A percentile compares a stretch with the other conserved stretches of the same genome.
phyloP scores from a whole-genome alignment of 2,888 invertebrate species.

The Ophraella communa region DNA sequence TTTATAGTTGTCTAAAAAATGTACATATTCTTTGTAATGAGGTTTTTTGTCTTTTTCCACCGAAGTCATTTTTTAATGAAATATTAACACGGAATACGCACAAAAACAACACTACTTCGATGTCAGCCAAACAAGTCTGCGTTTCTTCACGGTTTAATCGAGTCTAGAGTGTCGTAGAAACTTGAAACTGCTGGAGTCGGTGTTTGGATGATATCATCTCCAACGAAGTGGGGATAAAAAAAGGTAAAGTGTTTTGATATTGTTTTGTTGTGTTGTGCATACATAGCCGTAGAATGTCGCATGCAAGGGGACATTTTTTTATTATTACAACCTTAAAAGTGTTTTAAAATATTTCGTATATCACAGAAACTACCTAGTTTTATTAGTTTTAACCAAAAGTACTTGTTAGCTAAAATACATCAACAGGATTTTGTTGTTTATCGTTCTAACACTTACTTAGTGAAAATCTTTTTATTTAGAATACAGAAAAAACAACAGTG shows the following conservation, averaged over 20 bases:
- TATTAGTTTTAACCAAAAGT: too few relatives aligned
- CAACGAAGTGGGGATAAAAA: conserved; percentile 14
- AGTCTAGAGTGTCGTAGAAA: background rate
- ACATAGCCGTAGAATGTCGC: background rate
- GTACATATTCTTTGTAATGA: conserved; percentile 53
- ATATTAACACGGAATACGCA: background rate
- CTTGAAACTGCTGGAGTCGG: conserved; percentile 32
- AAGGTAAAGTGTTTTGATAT: conserved; percentile 7
- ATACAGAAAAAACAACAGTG: too few relatives aligned
- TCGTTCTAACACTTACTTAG: too few relatives aligned
- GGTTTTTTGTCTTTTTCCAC: conserved; percentile 39
- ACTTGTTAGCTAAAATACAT: too few relatives aligned
- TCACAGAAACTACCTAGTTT: too few relatives aligned
- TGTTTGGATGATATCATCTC: conserved; percentile 25
- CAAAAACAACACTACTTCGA: background rate
- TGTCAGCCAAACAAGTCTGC: background rate
- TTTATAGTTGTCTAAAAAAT: conserved; percentile 51
- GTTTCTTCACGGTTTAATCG: background rate
- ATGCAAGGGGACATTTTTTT: background rate
- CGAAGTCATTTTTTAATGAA: conserved; percentile 32
- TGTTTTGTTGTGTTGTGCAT: conserved; percentile 1
- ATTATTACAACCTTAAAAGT: too few relatives aligned
- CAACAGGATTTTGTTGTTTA: too few relatives aligned
- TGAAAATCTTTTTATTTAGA: too few relatives aligned
- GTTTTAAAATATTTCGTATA: background rate